A percentile compares a stretch with the other conserved stretches of the same genome.
These are phyloP conservation scores for Notothenia coriiceps DNA, from an alignment of 2,113 vertebrate species.

Conservation along the genomic window DNA sequence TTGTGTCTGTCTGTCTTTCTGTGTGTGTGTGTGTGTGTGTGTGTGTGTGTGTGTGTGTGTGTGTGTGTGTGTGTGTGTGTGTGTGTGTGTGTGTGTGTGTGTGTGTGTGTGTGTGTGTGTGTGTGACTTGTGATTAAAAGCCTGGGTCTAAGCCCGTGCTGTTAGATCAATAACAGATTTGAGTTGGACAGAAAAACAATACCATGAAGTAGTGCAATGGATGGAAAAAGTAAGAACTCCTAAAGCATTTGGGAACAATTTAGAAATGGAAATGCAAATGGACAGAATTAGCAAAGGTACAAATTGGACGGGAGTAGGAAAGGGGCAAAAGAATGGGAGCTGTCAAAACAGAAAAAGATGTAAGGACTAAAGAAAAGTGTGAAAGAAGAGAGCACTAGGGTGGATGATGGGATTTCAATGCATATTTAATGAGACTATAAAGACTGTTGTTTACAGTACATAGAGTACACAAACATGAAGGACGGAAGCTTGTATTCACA, in stretches of 20 bases:
- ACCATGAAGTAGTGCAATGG: slow-evolving; percentile 1
- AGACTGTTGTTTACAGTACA: slow-evolving; percentile 9
- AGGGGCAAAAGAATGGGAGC: background rate
- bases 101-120: background rate
- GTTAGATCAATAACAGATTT: slow-evolving; percentile 52
- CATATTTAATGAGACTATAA: slow-evolving; percentile 39
- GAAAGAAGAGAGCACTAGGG: background rate
- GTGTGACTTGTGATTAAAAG: slow-evolving; percentile 48
- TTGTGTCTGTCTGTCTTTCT: background rate
- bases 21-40: background rate
- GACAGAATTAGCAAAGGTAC: background rate
- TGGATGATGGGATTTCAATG: slow-evolving; percentile 16
- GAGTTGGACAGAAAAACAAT: slow-evolving; percentile 36
- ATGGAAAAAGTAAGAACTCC: slow-evolving; percentile 1
- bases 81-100: background rate
- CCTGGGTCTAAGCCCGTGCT: slow-evolving; percentile 11
- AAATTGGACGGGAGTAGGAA: background rate
- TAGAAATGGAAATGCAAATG: slow-evolving; percentile 18
- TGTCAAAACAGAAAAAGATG: background rate
- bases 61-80: background rate
- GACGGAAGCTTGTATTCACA: background rate
- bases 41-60: background rate
- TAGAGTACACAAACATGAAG: background rate
- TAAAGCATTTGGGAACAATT: slow-evolving; percentile 16
- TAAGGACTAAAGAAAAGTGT: background rate